Percentiles rank a stretch among this genome's conserved stretches.
phyloP scores from a whole-genome alignment of 2,113 vertebrate species.

The Elaphurus davidianus region DNA sequence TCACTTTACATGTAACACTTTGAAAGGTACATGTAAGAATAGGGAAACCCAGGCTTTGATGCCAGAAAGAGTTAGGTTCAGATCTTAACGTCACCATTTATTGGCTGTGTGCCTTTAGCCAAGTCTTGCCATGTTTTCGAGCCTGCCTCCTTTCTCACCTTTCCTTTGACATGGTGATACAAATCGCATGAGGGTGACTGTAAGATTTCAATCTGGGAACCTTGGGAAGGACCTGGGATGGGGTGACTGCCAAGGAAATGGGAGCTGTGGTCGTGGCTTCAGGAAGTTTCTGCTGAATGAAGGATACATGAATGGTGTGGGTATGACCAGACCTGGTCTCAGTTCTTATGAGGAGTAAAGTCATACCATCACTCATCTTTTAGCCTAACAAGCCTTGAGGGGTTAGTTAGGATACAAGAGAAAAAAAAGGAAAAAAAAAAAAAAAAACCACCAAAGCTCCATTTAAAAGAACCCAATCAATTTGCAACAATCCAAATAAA shows the following conservation, averaged over 20 bases:
- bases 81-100: neutral
- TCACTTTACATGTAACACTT: neutral
- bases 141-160: neutral
- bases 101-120: neutral
- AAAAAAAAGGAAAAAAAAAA: conserved; percentile 65
- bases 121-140: neutral
- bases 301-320: neutral
- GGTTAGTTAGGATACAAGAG: conserved; percentile 70
- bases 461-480: conserved; percentile 76
- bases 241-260: neutral
- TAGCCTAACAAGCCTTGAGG: conserved; percentile 62
- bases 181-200: neutral
- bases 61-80: neutral
- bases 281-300: neutral
- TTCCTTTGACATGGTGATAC: neutral
- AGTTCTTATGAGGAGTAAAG: neutral
- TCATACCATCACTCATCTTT: conserved; percentile 31
- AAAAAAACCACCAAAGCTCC: conserved; percentile 49
- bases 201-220: neutral
- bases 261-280: neutral
- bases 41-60: neutral
- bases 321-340: neutral
- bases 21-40: neutral
- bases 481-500: conserved; percentile 84
- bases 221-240: neutral